Base-by-base conservation (phyloP, 2,888 invertebrate species). In the Tuta absoluta region DNA sequence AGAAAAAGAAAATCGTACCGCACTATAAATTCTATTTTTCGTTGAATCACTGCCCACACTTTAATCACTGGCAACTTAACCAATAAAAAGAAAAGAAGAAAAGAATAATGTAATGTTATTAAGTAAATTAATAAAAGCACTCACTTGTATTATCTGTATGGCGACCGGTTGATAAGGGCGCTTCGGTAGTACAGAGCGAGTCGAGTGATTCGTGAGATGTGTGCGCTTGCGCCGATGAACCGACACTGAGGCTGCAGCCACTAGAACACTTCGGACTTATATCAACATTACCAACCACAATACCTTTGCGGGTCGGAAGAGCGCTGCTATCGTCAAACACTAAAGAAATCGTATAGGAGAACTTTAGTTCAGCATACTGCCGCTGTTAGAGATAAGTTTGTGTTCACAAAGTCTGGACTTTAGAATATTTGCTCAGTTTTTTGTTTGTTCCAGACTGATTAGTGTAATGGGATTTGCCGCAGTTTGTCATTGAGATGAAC, bases 161-260 rank as follows among this genome's bases (percentile, higher is more conserved):
- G 57, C 17, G 37, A 23, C 51, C 51, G 51, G 51, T 45, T 23
- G 69, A 77, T 79, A 80, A 75, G 71, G 71, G 71, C 73, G 72
- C 75, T 75, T 73, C 23, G 73, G 63, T 69, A 67, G 67, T 63
- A 66, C 65, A 63, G 45, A 33, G 14, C 23, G 51, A 14, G n/a
- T 51, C 64, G 61, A 65, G 72, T 68, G 72, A 65, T 74, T 69
- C 67, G 71, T 11, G 48, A 48, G 63, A 45, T 28, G 68, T 60
- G 65, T 60, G 64, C 48, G 71, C 68, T 2, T 12, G 71, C 68
- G 61, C 37, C 56, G 66, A 56, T 28, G 23, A 12, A 24, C 23
- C 3, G 23, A 23, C 51, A 53, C 51, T 53, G 23, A 53, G 23
- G 51, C 51, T 53, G 24, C 23, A 14, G 21, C 2, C 51, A 53